Percentiles rank a stretch among this genome's conserved stretches.
Conservation (phyloP, 2,888 invertebrate genomes). For the Drosophila niveifrons region DNA sequence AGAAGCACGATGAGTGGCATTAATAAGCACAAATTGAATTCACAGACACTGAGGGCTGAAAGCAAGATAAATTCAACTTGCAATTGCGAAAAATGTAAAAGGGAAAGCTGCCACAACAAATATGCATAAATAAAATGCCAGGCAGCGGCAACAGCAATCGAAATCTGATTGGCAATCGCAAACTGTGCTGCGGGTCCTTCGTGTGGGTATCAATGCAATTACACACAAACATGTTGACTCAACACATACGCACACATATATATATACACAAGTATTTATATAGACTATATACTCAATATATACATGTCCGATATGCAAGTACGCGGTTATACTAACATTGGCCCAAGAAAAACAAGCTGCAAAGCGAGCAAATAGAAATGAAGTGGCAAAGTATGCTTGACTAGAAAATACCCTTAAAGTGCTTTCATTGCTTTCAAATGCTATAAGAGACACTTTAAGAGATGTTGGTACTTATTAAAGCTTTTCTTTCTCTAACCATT, state of each 20-base stretch:
- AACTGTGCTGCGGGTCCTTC: slow-evolving; percentile 1
- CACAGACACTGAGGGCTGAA: slow-evolving; percentile 11
- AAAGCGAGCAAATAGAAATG: slow-evolving; percentile 33
- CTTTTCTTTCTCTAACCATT: too few relatives aligned
- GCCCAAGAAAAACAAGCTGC: slow-evolving; percentile 47
- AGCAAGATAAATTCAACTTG: slow-evolving; percentile 15
- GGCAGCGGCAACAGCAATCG: slow-evolving; percentile 28
- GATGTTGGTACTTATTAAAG: too few relatives aligned
- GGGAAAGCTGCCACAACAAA: slow-evolving; percentile 20
- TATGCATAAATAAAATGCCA: slow-evolving; percentile 46
- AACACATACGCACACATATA: neutral
- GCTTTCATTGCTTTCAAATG: neutral
- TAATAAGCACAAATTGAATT: slow-evolving; percentile 47
- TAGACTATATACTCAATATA: slow-evolving; percentile 5
- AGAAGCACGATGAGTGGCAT: slow-evolving; percentile 14
- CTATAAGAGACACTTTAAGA: too few relatives aligned
- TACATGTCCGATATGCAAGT: slow-evolving; percentile 27
- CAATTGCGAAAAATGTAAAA: slow-evolving; percentile 9
- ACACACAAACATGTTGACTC: slow-evolving; percentile 29
- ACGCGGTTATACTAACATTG: slow-evolving; percentile 51
- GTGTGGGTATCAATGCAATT: slow-evolving; percentile 43
- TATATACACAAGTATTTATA: slow-evolving; percentile 23
- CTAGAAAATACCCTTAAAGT: slow-evolving; percentile 9
- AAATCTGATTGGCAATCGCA: slow-evolving; percentile 23
- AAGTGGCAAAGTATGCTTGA: neutral